phyloP scores from a whole-genome alignment of 2,888 invertebrate species.

The Hesperia comma region DNA sequence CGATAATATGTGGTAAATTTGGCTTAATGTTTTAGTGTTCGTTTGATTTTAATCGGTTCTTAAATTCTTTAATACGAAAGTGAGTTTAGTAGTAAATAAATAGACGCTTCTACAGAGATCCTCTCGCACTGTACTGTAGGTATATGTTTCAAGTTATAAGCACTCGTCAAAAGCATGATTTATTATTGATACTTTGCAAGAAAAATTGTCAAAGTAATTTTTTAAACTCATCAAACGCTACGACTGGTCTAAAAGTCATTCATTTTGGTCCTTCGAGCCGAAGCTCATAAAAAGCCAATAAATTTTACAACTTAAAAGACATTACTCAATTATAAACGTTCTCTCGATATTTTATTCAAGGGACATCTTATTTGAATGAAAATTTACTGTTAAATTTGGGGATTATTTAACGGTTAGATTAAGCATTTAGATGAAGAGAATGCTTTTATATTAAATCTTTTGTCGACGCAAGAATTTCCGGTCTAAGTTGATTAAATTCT shows the following conservation, averaged over 20 bases:
- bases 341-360: not conserved
- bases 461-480: conserved; percentile 14
- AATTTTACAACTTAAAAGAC: conserved; percentile 2
- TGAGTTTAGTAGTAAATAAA: too few relatives aligned
- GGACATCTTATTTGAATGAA: conserved; percentile 2
- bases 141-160: too few relatives aligned
- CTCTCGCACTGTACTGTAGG: too few relatives aligned
- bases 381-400: conserved; percentile 4
- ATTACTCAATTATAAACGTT: not conserved
- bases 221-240: not conserved
- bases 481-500: conserved; percentile 15
- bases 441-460: conserved; percentile 17
- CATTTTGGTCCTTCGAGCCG: conserved; percentile 5
- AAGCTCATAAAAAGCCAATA: not conserved
- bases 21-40: too few relatives aligned
- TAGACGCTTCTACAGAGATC: too few relatives aligned
- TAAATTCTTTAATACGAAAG: too few relatives aligned
- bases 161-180: too few relatives aligned
- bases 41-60: too few relatives aligned
- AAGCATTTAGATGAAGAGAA: conserved; percentile 10
- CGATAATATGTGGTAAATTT: too few relatives aligned
- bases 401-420: conserved; percentile 3
- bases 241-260: not conserved
- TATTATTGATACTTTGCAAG: too few relatives aligned
- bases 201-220: not conserved